These are phyloP conservation scores for Notodonta dromedarius DNA, from an alignment of 2,888 invertebrate species.

Conservation along the genomic window DNA sequence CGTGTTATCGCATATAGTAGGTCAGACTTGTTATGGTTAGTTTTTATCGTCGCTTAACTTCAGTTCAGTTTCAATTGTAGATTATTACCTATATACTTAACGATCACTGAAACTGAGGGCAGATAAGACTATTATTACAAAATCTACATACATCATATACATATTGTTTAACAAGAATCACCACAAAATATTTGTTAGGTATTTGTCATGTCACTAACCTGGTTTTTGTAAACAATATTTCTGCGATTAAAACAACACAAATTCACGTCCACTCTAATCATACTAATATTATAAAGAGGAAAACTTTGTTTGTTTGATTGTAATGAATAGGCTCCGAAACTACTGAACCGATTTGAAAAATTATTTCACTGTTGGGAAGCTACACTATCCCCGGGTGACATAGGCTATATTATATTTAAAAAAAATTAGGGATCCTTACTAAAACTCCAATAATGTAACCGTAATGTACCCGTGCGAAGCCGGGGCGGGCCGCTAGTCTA, in stretches of 20 bases:
- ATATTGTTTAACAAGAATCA: conserved; percentile 27
- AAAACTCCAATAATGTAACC: too few relatives aligned
- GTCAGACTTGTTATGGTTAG: conserved; percentile 63
- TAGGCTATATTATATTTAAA: too few relatives aligned
- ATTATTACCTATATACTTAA: conserved; percentile 50
- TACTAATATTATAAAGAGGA: too few relatives aligned
- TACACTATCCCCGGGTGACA: too few relatives aligned
- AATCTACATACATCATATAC: conserved; percentile 38
- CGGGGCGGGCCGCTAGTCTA: too few relatives aligned
- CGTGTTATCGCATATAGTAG: conserved; percentile 58
- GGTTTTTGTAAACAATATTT: not conserved
- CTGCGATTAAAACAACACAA: not conserved
- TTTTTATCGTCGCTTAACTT: conserved; percentile 60
- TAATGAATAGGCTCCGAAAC: too few relatives aligned
- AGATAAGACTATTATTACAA: conserved; percentile 48
- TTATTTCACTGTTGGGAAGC: too few relatives aligned
- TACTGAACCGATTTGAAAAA: too few relatives aligned
- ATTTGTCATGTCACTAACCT: not conserved
- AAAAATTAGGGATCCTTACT: too few relatives aligned
- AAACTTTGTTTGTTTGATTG: too few relatives aligned
- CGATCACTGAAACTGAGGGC: conserved; percentile 37
- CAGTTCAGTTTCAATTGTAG: conserved; percentile 57
- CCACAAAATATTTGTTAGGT: not conserved
- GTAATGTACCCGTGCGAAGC: too few relatives aligned
- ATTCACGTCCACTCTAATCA: too few relatives aligned